Base-by-base conservation (phyloP, 2,888 invertebrate species). In the Poecilobothrus nobilitatus region DNA sequence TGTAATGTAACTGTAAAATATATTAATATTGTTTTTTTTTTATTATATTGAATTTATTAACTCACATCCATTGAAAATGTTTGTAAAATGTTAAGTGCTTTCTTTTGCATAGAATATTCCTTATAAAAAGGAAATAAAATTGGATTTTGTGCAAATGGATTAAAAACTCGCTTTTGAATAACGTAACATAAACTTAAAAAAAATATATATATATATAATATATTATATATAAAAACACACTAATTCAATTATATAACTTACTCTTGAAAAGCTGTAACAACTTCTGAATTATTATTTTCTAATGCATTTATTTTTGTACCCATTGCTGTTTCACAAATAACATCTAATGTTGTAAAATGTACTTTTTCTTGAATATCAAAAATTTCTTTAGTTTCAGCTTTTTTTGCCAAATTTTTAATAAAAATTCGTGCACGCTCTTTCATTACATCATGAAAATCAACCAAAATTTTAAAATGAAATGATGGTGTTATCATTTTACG, bases 291-390 rank as follows among this genome's bases (percentile, higher is more conserved):
- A 83, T 81, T 4, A 37, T 37, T 37, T 10, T 37, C 37, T 12
- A 37, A 10, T 37, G 79, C 79, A 70, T 80, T 76, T 34, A 86
- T 76, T 70, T 80, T 77, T 15, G 81, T 77, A 2, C 87, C 87
- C 86, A 87, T 87, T 6, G 87, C 86, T 18, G 86, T 86, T 77
- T 87, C 86, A 69, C 80, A 79, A 66, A 83, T 81, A 69, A 84
- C 80, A 74, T 84, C 84, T 72, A 84, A 75, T 0, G 84, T 83
- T 64, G 83, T 84, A 70, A 84, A 81, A 67, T 80, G 80, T 64
- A 83, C 77, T 71, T 83, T 76, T 44, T 81, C 80, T 72, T 84
- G 86, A 41, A 86, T 79, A 73, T 87, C 83, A 44, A 85, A 76
- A 12, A 73, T 68, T 63, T 73, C 70, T 18, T 76, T 76, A 3